Base-by-base conservation (phyloP, 2,888 invertebrate species). In the Myopa tessellatipennis region DNA sequence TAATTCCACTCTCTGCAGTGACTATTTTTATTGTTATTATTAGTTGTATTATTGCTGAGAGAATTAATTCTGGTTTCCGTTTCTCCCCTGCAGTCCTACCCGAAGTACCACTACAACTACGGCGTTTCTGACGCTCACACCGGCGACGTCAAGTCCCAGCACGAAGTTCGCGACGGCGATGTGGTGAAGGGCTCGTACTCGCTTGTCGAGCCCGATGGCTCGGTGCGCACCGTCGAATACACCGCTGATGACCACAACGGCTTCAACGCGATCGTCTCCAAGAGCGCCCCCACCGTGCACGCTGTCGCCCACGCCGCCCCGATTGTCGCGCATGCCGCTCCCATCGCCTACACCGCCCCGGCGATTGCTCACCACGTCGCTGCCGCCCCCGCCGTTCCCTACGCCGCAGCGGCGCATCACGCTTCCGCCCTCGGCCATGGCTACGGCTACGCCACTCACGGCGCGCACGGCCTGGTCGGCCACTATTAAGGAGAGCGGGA, bases 131-230 rank as follows among this genome's bases (percentile, higher is more conserved):
- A 89, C 81, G 85, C 88, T 70, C 87, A 88, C 80, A 89, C 89
- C 78, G 89, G 89, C 34, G 89, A 89, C 84, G 89, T 89, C 60
- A 89, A 89, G 84, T 89, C 89, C 6, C 89, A 89, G 84, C 89
- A 89, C 79, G 89, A 89, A 84, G 88, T 89, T 74, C 89, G 89
- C 79, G 89, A 89, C 79, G 89, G 89, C 77, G 89, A 89, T 86
- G 89, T 89, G 68, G 89, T 89, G 70, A 89, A 89, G 86, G 90
- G 89, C 82, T 89, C 89, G 80, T 90, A 90, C 85, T 90, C 90
- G 63, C 85, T 90, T 81, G 89, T 90, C 69, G 89, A 90, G 84
- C 89, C 89, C 79, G 89, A 90, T 78, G 89, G 89, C 85, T 89
- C 89, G 76, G 89, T 90, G 81, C 89, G 89, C 79, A 90, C 89